Evolutionary conservation across 35 echinoderm and acorn worm genomes (phyloP), one percentile per base, ranked within the genome.

Genomic region (Ophiothrix spiculata): DNA sequence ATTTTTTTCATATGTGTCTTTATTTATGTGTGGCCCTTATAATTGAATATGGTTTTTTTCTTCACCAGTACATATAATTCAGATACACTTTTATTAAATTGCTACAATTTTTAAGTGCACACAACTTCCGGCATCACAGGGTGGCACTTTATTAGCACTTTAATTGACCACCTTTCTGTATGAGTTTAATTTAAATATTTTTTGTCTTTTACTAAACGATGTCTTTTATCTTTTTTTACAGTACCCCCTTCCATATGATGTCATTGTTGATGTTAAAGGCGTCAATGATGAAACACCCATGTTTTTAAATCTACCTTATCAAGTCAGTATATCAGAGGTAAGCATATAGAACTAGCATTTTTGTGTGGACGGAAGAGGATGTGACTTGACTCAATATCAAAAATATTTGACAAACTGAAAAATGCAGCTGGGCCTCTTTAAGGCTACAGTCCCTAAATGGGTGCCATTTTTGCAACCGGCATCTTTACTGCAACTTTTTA

Each of bases 221-320:
- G 21, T 8, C 21, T 54, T 8, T 69, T 69, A 12, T 10, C 60
- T n/a, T 69, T 15, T 54, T 11, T 8, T 54, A 11, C 21, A 11
- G 45, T 54, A 54, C 8, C 45, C 8, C 21, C 60, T 69, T 69
- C 10, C 8, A 69, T 69, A 69, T n/a, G 17, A 15, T 25, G 25
- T 69, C 29, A 15, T 12, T 25, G 60, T 89, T 75, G 56, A 74
- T 41, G 73, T 89, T 31, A 17, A 32, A 21, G 63, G 75, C 40
- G 64, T 73, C 39, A 89, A 89, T 69, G 87, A 89, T 64, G 82
- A 89, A 37, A 41, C 78, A 75, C 87, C 87, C 25, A 39, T 39
- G 39, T 89, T 89, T 80, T 16, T 89, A 39, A 60, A 60, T 35
- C 35, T 80, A 45, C 87, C 87, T 17, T 89, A 89, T 45, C 21